Conservation (phyloP, 2,113 vertebrate genomes). For the Scytalopus superciliaris region DNA sequence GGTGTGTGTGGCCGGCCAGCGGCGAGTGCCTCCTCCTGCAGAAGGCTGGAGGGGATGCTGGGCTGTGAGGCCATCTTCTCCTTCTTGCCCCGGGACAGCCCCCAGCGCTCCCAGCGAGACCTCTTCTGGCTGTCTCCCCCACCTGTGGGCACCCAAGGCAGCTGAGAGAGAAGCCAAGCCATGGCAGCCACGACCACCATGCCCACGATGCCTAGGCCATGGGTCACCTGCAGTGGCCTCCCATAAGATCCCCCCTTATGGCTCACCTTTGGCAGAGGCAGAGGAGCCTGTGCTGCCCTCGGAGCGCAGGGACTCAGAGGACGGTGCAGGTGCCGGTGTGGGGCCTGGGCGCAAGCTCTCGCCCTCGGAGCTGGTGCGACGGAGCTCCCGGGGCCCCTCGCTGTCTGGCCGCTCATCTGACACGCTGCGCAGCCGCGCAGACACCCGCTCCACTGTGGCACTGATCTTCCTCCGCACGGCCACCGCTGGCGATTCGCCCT, state of each 20-base stretch:
- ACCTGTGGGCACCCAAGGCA: background rate
- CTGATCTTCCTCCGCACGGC: slow-evolving; percentile 91
- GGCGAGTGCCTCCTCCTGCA: slow-evolving; percentile 78
- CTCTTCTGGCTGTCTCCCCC: slow-evolving; percentile 36
- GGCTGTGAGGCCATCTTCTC: slow-evolving; percentile 89
- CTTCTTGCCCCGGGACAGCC: slow-evolving; percentile 82
- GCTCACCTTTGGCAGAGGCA: slow-evolving; percentile 61
- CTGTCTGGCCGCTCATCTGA: slow-evolving; percentile 19
- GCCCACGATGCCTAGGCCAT: rapidly evolving
- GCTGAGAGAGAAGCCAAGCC: background rate
- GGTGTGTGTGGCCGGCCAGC: slow-evolving; percentile 77
- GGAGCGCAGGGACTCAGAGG: slow-evolving; percentile 90
- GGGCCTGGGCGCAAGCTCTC: slow-evolving; percentile 77
- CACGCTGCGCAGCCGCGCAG: slow-evolving; percentile 86
- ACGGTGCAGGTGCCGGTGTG: slow-evolving; percentile 79
- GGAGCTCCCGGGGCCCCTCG: slow-evolving; percentile 8
- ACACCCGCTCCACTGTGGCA: slow-evolving; percentile 88
- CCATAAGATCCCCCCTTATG: too few relatives aligned
- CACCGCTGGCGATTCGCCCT: slow-evolving; percentile 84
- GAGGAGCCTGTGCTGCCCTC: slow-evolving; percentile 83
- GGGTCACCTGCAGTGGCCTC: rapidly evolving
- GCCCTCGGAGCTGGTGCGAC: slow-evolving; percentile 87
- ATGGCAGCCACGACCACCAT: rapidly evolving
- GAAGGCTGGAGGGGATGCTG: slow-evolving; percentile 85
- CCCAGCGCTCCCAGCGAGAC: slow-evolving; percentile 93